These are phyloP conservation scores for Intellagama lesueurii DNA, from an alignment of 2,797 vertebrate species.

Conservation along the genomic window DNA sequence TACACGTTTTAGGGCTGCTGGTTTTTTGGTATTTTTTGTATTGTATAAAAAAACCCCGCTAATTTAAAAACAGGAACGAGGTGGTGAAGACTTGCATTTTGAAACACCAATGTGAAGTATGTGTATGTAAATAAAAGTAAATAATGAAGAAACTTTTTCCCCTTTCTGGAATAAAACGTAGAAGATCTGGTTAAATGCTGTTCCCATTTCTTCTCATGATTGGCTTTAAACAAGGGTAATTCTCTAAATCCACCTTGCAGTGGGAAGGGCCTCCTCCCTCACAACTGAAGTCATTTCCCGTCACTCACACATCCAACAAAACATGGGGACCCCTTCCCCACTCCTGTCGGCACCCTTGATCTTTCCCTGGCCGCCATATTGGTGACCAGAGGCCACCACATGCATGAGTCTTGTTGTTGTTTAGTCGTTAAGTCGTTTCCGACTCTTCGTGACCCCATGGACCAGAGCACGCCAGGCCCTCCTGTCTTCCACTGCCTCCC, in stretches of 20 bases:
- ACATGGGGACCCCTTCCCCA: too few species aligned
- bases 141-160: constrained; percentile 90
- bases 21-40: constrained; percentile 85
- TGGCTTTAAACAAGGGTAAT: neutral
- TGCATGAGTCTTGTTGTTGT: too few species aligned
- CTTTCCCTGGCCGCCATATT: too few species aligned
- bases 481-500: too few species aligned
- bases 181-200: constrained; percentile 72
- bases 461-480: too few species aligned
- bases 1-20: constrained; percentile 77
- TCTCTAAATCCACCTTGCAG: neutral
- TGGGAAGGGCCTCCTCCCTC: neutral
- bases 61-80: constrained; percentile 83
- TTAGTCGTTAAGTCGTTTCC: too few species aligned
- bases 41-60: constrained; percentile 85
- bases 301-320: too few species aligned
- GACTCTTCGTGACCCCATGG: too few species aligned
- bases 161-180: constrained; percentile 92
- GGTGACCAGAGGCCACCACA: too few species aligned
- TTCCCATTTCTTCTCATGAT: neutral
- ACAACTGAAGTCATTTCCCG: too few species aligned
- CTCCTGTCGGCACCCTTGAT: too few species aligned
- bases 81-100: constrained; percentile 80
- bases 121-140: constrained; percentile 89
- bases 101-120: constrained; percentile 89